A percentile compares a stretch with the other conserved stretches of the same genome.
phyloP scores from a whole-genome alignment of 2,888 invertebrate species.

The Ptilodon capucinus region DNA sequence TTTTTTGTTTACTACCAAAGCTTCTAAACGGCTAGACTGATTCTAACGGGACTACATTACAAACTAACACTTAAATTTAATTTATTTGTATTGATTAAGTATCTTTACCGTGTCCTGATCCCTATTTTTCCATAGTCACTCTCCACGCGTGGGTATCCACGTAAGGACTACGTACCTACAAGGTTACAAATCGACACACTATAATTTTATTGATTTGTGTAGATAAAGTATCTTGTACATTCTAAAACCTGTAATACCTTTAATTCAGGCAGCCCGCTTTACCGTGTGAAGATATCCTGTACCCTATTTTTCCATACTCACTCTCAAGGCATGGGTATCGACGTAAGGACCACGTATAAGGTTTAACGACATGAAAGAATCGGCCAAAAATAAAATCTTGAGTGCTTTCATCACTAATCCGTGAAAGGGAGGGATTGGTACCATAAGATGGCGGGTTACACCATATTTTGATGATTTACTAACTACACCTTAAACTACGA shows the following conservation, averaged over 20 bases:
- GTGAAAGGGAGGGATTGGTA: conserved; percentile 50
- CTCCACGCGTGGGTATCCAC: conserved; percentile 21
- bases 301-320: conserved; percentile 8
- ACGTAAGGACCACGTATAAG: conserved; percentile 54
- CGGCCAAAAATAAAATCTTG: conserved; percentile 64
- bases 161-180: conserved; percentile 57
- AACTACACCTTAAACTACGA: not conserved
- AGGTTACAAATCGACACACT: too few species aligned
- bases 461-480: conserved; percentile 2
- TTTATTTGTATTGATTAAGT: too few species aligned
- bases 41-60: too few species aligned
- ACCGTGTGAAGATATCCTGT: too few species aligned
- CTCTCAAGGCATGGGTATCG: conserved; percentile 17
- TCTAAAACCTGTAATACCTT: too few species aligned
- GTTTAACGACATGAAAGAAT: conserved; percentile 51
- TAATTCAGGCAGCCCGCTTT: too few species aligned
- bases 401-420: conserved; percentile 65
- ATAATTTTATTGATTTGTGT: too few species aligned
- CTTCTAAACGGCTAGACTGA: too few species aligned
- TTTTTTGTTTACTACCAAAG: too few species aligned
- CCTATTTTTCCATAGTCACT: conserved; percentile 10
- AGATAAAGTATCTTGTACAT: too few species aligned
- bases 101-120: too few species aligned
- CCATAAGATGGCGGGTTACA: conserved; percentile 33
- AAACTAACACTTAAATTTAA: too few species aligned